Percentiles rank a stretch among this genome's conserved stretches.
phyloP scores from a whole-genome alignment of 2,797 vertebrate genomes.

The Miichthys miiuy region DNA sequence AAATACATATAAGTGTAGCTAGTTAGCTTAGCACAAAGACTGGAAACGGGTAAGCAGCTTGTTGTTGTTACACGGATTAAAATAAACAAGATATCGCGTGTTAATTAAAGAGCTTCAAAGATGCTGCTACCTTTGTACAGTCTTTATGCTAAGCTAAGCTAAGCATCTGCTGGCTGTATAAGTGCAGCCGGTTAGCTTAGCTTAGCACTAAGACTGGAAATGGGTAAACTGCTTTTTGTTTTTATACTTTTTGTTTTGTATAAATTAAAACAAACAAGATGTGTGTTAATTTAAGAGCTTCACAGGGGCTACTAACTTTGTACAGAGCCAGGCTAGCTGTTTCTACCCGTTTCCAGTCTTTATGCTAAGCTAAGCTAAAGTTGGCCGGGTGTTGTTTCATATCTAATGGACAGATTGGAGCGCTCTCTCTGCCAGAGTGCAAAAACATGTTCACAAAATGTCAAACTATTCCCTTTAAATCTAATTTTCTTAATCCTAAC shows the following conservation, averaged over 20 bases:
- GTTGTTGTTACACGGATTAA: too few species aligned
- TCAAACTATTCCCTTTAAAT: conserved; percentile 8
- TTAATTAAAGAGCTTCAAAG: too few species aligned
- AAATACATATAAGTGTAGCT: background rate
- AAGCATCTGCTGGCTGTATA: too few species aligned
- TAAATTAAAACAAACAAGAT: background rate
- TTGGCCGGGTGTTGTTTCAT: conserved; percentile 4
- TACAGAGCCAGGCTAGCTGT: background rate
- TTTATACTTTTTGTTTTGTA: background rate
- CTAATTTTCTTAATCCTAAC: conserved; percentile 16
- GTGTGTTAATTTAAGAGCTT: conserved; percentile 16
- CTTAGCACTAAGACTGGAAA: conserved; percentile 10
- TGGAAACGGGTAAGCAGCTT: too few species aligned
- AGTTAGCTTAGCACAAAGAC: too few species aligned
- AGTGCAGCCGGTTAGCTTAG: conserved; percentile 9
- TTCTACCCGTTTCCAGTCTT: background rate
- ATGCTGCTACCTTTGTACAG: too few species aligned
- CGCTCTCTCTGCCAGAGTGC: conserved; percentile 1
- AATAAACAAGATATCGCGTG: too few species aligned
- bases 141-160: too few species aligned
- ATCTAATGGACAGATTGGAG: conserved; percentile 11
- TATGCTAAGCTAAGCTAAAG: conserved; percentile 5
- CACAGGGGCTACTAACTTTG: conserved; percentile 8
- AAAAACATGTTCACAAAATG: conserved; percentile 6
- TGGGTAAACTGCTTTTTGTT: background rate